Base-by-base conservation (phyloP, 2,888 invertebrate species). In the Acholoe squamosa region DNA sequence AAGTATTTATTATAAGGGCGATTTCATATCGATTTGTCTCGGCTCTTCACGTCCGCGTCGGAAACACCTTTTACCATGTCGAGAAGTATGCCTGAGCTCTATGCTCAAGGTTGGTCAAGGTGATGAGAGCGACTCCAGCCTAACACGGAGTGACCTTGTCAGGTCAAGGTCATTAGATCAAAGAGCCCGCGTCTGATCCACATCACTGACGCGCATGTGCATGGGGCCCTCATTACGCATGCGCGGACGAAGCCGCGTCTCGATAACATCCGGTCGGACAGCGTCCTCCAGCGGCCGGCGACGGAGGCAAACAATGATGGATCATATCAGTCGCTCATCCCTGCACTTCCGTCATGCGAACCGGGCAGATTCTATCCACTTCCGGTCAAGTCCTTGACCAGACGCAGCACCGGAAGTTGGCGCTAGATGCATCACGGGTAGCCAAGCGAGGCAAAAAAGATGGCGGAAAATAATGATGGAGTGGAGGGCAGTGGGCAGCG, bases 361-460 rank as follows among this genome's bases (percentile, higher is more conserved):
- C 5, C 76, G 14, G 43, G 7, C 34, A 86, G 31, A 31, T 86
- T 86, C 52, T 86, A 25, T 54, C 86, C 86, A 86, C 54, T 86
- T 86, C 86, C 86, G 86, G 86, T 86, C 86, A 51, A 86, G 25
- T 31, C 31, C 52, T 86, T 86, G 86, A 56, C 52, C 86, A 86
- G 56, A 54, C 86, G 31, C 25, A 43, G 12, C 28, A 54, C 86
- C 86, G 86, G 86, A 86, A 86, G 86, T 56, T 19, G 28, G 1
- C 22, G 86, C 52, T 86, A 80, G 80, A 80, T 80, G 80, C 80
- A 80, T 80, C 80, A 80, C 43, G 34, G 76, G 76, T 34, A n/a
- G 31, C 76, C 19, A 3, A 43, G 43, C 43, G 5, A 43, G 43
- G 43, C 5, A 12, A 80, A 43, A 80, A 34, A 43, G 16, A 16